Conservation (phyloP, 30 jellyfish, hydroid and myxozoan species). For the Clytia hemisphaerica region DNA sequence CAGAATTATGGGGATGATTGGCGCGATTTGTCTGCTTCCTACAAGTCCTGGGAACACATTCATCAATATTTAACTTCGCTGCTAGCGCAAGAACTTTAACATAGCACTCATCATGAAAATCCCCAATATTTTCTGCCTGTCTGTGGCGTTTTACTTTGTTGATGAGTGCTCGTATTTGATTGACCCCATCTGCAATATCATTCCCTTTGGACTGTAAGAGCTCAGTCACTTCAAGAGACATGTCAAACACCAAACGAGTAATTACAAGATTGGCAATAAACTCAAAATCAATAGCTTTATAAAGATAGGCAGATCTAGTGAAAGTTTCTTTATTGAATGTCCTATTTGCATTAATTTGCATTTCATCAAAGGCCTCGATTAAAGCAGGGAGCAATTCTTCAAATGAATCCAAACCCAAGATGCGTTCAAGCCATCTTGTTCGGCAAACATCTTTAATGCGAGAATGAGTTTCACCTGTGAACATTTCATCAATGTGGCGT, state of each 20-base stretch:
- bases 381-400: conserved; percentile 18
- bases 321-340: conserved; percentile 16
- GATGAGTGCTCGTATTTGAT: too few relatives aligned
- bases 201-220: neutral
- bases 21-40: too few relatives aligned
- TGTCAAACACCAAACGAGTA: neutral
- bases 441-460: conserved; percentile 49
- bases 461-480: conserved; percentile 7
- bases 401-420: conserved; percentile 41
- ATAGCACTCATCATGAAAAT: too few relatives aligned
- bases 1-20: too few relatives aligned
- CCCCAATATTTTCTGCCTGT: too few relatives aligned
- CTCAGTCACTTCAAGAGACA: neutral
- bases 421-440: conserved; percentile 54
- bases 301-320: neutral
- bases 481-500: neutral
- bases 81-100: too few relatives aligned
- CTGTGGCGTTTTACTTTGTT: too few relatives aligned
- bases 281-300: neutral
- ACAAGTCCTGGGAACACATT: too few relatives aligned
- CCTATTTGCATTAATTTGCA: conserved; percentile 2
- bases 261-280: neutral
- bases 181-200: neutral
- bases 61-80: too few relatives aligned
- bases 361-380: too few relatives aligned